Evolutionary conservation across 2,113 vertebrate species (phyloP).

Genomic region (Crotalus helleri): DNA sequence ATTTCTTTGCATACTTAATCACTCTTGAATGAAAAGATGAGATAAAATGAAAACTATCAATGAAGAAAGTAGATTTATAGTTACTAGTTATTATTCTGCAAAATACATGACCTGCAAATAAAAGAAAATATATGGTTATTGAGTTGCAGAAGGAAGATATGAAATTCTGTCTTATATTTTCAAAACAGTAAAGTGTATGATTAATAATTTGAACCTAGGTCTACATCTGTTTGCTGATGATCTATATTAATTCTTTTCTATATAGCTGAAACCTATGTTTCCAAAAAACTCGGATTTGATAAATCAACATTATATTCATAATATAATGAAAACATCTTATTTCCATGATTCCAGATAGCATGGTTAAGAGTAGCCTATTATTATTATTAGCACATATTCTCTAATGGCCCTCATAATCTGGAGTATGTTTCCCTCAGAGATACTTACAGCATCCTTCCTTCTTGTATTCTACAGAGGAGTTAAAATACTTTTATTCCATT

Average conservation of each 20-base stretch:
- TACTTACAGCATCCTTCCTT: not conserved
- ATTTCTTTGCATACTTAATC: not conserved
- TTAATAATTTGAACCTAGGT: not conserved
- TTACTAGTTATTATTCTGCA: not conserved
- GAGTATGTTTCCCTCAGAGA: not conserved
- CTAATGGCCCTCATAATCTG: too few relatives aligned
- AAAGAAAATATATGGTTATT: not conserved
- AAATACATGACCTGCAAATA: not conserved
- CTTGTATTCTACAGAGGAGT: not conserved
- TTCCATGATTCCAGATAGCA: not conserved
- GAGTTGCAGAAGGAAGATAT: not conserved
- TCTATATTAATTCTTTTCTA: not conserved
- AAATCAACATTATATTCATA: not conserved
- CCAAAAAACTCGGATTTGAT: slow-evolving; percentile 22
- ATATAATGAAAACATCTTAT: not conserved
- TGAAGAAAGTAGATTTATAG: not conserved
- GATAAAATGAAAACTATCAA: not conserved
- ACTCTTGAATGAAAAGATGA: not conserved
- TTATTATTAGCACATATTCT: not conserved
- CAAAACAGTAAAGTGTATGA: not conserved
- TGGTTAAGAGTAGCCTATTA: not conserved
- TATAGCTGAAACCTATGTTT: not conserved
- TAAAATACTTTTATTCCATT: not conserved
- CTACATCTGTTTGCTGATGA: not conserved
- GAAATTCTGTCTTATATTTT: not conserved